These are phyloP conservation scores for Platyrinchus mystaceus DNA, from an alignment of 2,797 vertebrate species.

Conservation along the genomic window DNA sequence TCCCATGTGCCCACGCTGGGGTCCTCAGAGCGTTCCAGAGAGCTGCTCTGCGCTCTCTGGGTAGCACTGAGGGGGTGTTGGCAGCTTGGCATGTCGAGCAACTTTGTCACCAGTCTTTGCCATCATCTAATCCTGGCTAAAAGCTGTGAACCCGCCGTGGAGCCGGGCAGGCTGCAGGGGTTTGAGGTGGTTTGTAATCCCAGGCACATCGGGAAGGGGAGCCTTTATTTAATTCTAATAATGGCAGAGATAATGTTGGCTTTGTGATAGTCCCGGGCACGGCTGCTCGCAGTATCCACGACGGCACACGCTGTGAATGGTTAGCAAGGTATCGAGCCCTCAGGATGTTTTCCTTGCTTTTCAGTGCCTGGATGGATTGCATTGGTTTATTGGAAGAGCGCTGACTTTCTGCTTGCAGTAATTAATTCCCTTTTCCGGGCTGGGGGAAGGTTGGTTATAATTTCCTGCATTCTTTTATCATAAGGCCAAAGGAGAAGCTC, in stretches of 20 bases:
- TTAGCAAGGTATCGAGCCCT: not conserved
- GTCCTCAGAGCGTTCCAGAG: not conserved
- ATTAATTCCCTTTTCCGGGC: constrained; percentile 69
- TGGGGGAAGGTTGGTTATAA: constrained; percentile 52
- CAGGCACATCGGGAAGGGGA: not conserved
- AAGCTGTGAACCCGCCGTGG: not conserved
- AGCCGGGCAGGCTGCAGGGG: not conserved
- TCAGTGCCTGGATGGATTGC: constrained; percentile 21
- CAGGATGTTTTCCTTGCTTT: constrained; percentile 13
- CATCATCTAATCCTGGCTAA: not conserved
- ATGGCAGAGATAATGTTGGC: not conserved
- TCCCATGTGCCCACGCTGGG: fast-evolving
- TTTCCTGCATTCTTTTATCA: constrained; percentile 66
- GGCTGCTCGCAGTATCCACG: not conserved
- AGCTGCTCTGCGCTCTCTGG: not conserved
- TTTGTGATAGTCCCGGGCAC: not conserved
- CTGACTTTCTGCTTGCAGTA: constrained; percentile 62
- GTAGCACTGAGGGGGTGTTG: not conserved
- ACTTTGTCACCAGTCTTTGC: not conserved
- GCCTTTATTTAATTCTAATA: constrained; percentile 23
- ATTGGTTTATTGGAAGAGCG: constrained; percentile 47
- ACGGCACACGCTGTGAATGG: not conserved
- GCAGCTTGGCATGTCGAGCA: not conserved
- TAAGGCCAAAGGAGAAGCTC: constrained; percentile 62
- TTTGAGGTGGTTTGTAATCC: not conserved